Conservation (phyloP, 2,888 invertebrate genomes). For the Macrophya annulata region DNA sequence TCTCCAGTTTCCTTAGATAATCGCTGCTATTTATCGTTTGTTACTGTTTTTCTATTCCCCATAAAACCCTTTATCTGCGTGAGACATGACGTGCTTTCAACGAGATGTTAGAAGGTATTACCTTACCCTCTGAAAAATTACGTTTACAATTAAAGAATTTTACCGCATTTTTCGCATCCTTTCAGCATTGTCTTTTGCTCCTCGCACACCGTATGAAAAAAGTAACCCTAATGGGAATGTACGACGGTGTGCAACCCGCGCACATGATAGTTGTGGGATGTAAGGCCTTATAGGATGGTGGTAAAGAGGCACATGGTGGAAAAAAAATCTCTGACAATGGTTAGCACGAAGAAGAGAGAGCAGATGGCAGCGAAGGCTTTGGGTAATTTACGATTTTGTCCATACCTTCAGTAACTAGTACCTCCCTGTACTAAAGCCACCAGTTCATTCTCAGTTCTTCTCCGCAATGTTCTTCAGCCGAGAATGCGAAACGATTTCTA, state of each 20-base stretch:
- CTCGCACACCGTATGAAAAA: not conserved
- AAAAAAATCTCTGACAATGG: slow-evolving; percentile 67
- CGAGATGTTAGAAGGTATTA: not conserved
- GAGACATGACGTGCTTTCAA: not conserved
- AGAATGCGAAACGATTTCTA: not conserved
- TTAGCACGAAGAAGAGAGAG: slow-evolving; percentile 65
- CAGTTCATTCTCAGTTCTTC: slow-evolving; percentile 29
- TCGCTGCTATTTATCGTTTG: not conserved
- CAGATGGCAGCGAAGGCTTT: slow-evolving; percentile 65
- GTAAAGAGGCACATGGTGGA: slow-evolving; percentile 61
- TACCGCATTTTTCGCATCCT: slow-evolving; percentile 33
- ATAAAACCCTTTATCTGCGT: not conserved
- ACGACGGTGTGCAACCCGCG: slow-evolving; percentile 52
- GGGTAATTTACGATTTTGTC: slow-evolving; percentile 69
- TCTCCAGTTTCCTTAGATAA: slow-evolving; percentile 20
- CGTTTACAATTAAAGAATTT: slow-evolving; percentile 36
- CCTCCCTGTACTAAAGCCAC: slow-evolving; percentile 28
- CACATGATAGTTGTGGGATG: slow-evolving; percentile 56
- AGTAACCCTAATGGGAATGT: slow-evolving; percentile 33
- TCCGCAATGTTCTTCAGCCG: not conserved
- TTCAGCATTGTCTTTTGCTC: slow-evolving; percentile 15
- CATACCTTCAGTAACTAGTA: slow-evolving; percentile 57
- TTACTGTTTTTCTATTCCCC: slow-evolving; percentile 23
- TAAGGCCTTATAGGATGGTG: slow-evolving; percentile 63
- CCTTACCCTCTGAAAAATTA: slow-evolving; percentile 22